Percentiles rank a stretch among this genome's conserved stretches.
These are phyloP conservation scores for Balanococcus diminutus DNA, from an alignment of 2,888 invertebrate species.

Conservation along the genomic window DNA sequence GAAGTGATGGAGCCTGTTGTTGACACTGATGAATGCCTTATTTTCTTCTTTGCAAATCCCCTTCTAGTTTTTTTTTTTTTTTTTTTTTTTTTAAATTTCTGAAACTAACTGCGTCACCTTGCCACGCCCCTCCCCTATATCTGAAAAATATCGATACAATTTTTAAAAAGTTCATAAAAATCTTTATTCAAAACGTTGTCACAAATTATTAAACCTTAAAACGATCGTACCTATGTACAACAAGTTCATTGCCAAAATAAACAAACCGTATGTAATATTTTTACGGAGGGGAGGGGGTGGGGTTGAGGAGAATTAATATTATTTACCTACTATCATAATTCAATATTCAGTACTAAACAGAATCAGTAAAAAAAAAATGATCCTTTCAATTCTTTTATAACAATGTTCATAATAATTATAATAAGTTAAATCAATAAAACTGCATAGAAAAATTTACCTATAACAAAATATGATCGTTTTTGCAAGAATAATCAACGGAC, in stretches of 20 bases:
- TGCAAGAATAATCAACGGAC: background rate
- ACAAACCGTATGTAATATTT: background rate
- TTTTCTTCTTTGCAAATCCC: no score
- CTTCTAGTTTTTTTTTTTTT: no score
- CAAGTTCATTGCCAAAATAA: background rate
- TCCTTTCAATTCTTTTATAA: background rate
- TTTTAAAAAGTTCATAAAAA: conserved; percentile 42
- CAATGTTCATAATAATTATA: background rate
- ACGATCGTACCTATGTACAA: background rate
- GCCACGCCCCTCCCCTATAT: no score
- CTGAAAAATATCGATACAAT: no score
- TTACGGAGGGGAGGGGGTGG: no score
- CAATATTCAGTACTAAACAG: background rate
- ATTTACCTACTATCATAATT: background rate
- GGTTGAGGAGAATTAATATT: no score
- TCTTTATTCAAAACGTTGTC: conserved; percentile 42
- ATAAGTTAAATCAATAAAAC: background rate
- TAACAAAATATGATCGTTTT: background rate
- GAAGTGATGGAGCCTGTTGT: no score
- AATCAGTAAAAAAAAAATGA: background rate
- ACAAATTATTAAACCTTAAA: background rate
- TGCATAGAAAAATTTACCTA: background rate
- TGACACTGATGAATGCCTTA: no score
- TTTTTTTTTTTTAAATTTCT: background rate
- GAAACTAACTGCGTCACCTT: no score